Conservation (phyloP, 1,140 invertebrate species). For the Drosophila neocordata region DNA sequence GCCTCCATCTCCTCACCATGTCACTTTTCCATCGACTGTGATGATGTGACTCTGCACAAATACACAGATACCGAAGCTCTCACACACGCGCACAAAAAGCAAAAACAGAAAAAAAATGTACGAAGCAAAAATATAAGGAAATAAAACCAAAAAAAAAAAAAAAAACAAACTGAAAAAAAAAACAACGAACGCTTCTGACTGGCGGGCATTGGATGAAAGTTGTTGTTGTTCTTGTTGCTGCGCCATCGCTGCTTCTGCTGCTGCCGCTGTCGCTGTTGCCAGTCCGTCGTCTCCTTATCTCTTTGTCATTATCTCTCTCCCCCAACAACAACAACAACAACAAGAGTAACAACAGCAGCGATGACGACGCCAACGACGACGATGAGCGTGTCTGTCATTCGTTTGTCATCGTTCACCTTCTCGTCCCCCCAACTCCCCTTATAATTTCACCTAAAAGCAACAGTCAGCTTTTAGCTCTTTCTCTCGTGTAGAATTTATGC, state of each 20-base stretch:
- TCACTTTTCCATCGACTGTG: not conserved
- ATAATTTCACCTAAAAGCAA: constrained; percentile 19
- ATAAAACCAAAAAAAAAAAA: not conserved
- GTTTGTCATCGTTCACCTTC: constrained; percentile 70
- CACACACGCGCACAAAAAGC: constrained; percentile 63
- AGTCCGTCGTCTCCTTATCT: constrained; percentile 76
- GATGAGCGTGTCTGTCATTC: constrained; percentile 78
- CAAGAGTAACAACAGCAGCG: constrained; percentile 12
- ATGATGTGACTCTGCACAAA: constrained; percentile 18
- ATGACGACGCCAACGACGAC: constrained; percentile 28
- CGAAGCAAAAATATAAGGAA: too few species aligned
- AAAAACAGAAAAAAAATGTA: not conserved
- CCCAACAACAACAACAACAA: constrained; percentile 19
- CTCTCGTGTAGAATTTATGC: constrained; percentile 42
- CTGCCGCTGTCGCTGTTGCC: constrained; percentile 26
- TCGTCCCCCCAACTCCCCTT: constrained; percentile 4
- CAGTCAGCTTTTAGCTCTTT: constrained; percentile 13
- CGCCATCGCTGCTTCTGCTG: constrained; percentile 17
- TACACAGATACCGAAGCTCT: constrained; percentile 28
- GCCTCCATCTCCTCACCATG: not conserved
- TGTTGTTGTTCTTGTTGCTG: constrained; percentile 38
- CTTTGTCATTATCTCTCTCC: constrained; percentile 76
- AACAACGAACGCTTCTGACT: constrained; percentile 74
- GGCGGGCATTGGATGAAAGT: constrained; percentile 67
- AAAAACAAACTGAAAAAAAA: too few species aligned